Conservation (phyloP, 2,113 vertebrate species). For the Tupaia chinensis region DNA sequence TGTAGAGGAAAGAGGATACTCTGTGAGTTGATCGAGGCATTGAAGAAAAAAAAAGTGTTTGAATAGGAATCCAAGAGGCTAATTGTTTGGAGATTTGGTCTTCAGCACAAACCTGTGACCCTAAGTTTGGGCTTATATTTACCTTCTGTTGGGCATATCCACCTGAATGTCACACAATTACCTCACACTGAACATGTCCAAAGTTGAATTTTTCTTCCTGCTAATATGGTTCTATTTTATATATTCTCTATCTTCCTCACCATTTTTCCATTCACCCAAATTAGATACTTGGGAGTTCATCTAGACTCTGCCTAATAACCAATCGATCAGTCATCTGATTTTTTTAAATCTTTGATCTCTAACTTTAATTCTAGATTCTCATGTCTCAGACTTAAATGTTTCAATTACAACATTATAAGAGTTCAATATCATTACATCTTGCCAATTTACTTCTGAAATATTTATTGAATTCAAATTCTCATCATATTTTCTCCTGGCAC, state of each 20-base stretch:
- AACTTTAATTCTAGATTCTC: neutral
- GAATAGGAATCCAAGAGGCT: too few relatives aligned
- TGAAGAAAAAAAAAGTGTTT: too few relatives aligned
- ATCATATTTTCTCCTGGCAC: neutral
- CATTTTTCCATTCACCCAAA: neutral
- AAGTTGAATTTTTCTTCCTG: neutral
- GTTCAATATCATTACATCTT: neutral
- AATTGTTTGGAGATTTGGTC: neutral
- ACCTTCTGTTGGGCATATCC: neutral
- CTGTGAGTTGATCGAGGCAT: too few relatives aligned
- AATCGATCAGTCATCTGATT: neutral
- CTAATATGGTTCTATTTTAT: neutral
- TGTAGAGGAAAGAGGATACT: too few relatives aligned
- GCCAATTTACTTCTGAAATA: neutral
- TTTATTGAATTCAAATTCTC: constrained; percentile 34
- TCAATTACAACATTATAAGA: neutral
- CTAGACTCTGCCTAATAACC: neutral
- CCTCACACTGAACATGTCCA: neutral
- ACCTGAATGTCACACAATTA: neutral
- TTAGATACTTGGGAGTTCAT: neutral
- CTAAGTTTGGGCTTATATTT: neutral
- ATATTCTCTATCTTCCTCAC: neutral
- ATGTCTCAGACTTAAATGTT: neutral
- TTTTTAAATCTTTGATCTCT: neutral
- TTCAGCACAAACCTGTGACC: neutral